Percentiles rank a stretch among this genome's conserved stretches.
Evolutionary conservation across 2,888 invertebrate species (phyloP).

Genomic region (Sylvicola fuscatus): DNA sequence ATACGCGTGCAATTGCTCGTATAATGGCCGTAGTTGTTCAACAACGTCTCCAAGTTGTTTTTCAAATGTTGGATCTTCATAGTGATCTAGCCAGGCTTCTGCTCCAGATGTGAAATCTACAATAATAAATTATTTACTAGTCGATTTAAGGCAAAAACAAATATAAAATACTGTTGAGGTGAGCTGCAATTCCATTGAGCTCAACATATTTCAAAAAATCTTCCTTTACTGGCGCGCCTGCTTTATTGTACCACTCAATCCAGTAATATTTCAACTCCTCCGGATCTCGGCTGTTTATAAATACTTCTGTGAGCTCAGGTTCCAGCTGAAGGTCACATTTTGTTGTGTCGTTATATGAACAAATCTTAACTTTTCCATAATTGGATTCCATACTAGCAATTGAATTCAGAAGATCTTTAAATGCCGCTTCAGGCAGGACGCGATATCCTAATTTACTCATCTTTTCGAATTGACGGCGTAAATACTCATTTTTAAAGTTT

Average conservation of each 20-base stretch:
- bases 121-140: too few species aligned
- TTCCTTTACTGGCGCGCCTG: slow-evolving; percentile 38
- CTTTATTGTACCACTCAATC: slow-evolving; percentile 59
- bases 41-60: slow-evolving; percentile 45
- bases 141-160: too few species aligned
- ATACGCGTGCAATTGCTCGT: slow-evolving; percentile 66
- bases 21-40: slow-evolving; percentile 57
- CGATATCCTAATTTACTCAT: slow-evolving; percentile 50
- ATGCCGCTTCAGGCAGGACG: slow-evolving; percentile 47
- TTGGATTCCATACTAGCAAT: slow-evolving; percentile 54
- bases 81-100: slow-evolving; percentile 47
- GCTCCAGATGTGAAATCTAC: slow-evolving; percentile 47
- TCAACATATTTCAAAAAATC: slow-evolving; percentile 44
- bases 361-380: slow-evolving; percentile 59
- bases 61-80: slow-evolving; percentile 49
- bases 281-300: slow-evolving; percentile 48
- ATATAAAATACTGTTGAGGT: slow-evolving; percentile 35
- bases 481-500: slow-evolving; percentile 40
- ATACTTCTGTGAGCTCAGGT: slow-evolving; percentile 41
- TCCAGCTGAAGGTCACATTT: slow-evolving; percentile 53
- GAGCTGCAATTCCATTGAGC: slow-evolving; percentile 47
- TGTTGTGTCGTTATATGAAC: slow-evolving; percentile 36
- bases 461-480: slow-evolving; percentile 54
- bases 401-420: slow-evolving; percentile 35
- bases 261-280: slow-evolving; percentile 59